phyloP scores from a whole-genome alignment of 2,888 invertebrate species.

The Argyresthia goedartella region DNA sequence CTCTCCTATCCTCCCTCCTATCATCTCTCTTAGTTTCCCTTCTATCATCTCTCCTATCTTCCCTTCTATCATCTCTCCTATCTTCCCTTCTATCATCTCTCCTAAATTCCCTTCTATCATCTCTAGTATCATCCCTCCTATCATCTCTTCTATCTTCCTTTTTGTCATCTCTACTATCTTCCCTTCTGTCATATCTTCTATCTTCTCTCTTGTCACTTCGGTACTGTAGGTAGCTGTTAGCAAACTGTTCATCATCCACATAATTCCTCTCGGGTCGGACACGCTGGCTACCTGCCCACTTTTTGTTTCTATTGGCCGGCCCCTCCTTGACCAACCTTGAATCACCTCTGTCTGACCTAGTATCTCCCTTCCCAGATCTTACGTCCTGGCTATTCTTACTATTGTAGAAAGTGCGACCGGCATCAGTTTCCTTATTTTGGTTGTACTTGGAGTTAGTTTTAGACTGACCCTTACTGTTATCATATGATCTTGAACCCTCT shows the following conservation, averaged over 20 bases:
- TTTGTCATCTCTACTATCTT: not conserved
- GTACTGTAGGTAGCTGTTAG: constrained; percentile 38
- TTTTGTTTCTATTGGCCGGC: constrained; percentile 18
- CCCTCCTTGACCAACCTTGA: not conserved
- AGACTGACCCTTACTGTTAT: constrained; percentile 18
- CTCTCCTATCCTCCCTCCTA: not conserved
- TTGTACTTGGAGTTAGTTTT: constrained; percentile 37
- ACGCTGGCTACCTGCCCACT: constrained; percentile 46
- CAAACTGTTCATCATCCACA: constrained; percentile 56
- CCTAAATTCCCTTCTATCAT: not conserved
- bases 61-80: not conserved
- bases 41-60: not conserved
- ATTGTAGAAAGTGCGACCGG: constrained; percentile 51
- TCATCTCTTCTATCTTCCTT: not conserved
- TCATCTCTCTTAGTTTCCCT: no score
- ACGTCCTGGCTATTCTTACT: constrained; percentile 50
- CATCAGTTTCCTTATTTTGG: constrained; percentile 39
- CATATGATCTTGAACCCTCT: constrained; percentile 9
- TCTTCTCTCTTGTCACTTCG: constrained; percentile 26
- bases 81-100: not conserved
- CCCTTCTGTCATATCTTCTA: not conserved
- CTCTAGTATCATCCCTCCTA: no score
- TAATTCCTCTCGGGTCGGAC: constrained; percentile 36
- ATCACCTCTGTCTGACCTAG: constrained; percentile 24
- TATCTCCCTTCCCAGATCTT: constrained; percentile 27